Evolutionary conservation across 2,888 invertebrate species (phyloP).

Genomic region (Pachycephus smyrnensis): DNA sequence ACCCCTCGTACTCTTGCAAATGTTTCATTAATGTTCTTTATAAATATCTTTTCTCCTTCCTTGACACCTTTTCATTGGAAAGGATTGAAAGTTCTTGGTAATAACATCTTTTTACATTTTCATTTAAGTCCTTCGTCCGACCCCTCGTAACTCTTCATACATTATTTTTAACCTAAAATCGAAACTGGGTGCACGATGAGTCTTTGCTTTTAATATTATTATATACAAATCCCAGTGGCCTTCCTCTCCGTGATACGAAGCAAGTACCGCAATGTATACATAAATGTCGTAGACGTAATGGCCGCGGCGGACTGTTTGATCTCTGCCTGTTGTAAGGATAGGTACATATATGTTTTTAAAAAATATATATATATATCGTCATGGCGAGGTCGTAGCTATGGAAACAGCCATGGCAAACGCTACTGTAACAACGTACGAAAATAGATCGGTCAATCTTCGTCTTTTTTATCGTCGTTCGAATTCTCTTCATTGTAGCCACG

Average conservation of each 20-base stretch:
- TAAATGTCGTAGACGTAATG: background rate
- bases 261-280: background rate
- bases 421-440: background rate
- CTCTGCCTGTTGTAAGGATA: background rate
- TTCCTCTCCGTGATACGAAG: background rate
- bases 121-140: background rate
- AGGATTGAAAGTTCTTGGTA: background rate
- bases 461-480: background rate
- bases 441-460: background rate
- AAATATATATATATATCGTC: background rate
- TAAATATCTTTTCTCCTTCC: background rate
- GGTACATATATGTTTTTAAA: background rate
- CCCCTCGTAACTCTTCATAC: background rate
- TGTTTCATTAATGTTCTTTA: background rate
- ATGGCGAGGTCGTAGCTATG: background rate
- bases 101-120: background rate
- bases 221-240: background rate
- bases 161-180: background rate
- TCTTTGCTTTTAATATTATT: background rate
- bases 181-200: background rate
- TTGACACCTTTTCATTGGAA: background rate
- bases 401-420: background rate
- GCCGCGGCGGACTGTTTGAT: background rate
- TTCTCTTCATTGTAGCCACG: background rate
- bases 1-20: background rate